Evolutionary conservation across 2,113 vertebrate species (phyloP).

Genomic region (Scalopus aquaticus): DNA sequence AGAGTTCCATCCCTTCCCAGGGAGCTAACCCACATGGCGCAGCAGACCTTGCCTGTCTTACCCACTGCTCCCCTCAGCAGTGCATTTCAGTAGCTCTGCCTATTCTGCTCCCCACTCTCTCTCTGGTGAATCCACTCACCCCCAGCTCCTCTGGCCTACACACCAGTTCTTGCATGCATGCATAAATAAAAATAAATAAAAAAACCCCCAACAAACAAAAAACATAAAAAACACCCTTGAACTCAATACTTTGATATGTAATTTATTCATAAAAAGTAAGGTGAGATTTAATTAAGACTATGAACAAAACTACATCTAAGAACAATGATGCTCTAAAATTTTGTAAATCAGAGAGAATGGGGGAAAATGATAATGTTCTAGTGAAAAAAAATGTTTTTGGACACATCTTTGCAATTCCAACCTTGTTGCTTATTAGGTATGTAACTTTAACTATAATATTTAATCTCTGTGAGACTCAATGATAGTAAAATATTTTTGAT

Average conservation of each 20-base stretch:
- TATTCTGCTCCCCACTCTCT: too few species aligned
- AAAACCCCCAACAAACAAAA: too few species aligned
- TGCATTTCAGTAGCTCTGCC: too few species aligned
- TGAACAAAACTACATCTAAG: background rate
- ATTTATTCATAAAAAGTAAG: constrained; percentile 14
- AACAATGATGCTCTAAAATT: background rate
- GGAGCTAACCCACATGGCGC: too few species aligned
- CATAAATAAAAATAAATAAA: too few species aligned
- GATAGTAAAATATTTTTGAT: too few species aligned
- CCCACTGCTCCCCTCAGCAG: too few species aligned
- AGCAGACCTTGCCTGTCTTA: too few species aligned
- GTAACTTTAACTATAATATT: background rate
- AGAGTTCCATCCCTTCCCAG: too few species aligned
- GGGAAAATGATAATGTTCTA: background rate
- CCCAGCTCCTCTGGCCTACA: too few species aligned
- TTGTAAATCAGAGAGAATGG: background rate
- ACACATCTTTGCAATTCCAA: background rate
- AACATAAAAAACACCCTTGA: background rate
- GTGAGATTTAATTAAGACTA: background rate
- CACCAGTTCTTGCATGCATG: too few species aligned
- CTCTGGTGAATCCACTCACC: too few species aligned
- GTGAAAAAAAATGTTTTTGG: constrained; percentile 4
- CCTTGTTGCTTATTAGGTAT: background rate
- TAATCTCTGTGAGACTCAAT: background rate
- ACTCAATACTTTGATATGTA: background rate